Evolutionary conservation across 2,113 vertebrate species (phyloP).

Genomic region (Formicarius rufipectus): DNA sequence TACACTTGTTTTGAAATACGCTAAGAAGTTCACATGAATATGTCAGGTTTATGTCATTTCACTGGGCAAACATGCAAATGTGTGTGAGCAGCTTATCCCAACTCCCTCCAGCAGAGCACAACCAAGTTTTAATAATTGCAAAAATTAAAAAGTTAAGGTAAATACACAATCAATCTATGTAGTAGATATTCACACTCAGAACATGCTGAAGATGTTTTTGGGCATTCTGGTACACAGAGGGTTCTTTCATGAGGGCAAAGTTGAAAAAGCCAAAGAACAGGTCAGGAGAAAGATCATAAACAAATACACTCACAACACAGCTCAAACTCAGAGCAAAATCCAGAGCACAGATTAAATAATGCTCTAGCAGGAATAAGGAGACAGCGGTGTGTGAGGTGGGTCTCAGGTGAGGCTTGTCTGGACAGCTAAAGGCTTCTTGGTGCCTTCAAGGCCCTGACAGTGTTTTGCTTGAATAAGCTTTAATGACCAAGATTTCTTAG

Average conservation of each 20-base stretch:
- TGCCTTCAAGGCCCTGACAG: neutral
- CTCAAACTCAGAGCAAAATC: rapidly evolving
- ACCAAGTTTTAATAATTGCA: slow-evolving; percentile 76
- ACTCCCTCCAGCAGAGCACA: slow-evolving; percentile 80
- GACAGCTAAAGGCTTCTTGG: neutral
- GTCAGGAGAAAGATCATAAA: rapidly evolving
- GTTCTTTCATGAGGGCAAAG: too few relatives aligned
- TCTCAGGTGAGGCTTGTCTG: neutral
- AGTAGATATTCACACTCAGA: too few relatives aligned
- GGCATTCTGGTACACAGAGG: too few relatives aligned
- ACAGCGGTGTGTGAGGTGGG: rapidly evolving
- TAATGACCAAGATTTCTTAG: neutral
- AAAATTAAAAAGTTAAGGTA: too few relatives aligned
- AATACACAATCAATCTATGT: too few relatives aligned
- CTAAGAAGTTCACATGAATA: slow-evolving; percentile 64
- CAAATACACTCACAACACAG: rapidly evolving
- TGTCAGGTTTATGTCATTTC: slow-evolving; percentile 67
- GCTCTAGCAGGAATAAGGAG: neutral
- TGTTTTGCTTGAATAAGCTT: neutral
- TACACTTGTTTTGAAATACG: slow-evolving; percentile 44
- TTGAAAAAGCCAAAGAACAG: neutral
- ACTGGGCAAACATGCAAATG: slow-evolving; percentile 77
- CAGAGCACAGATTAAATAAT: neutral
- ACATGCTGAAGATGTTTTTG: too few relatives aligned
- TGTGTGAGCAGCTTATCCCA: slow-evolving; percentile 77